phyloP scores from a whole-genome alignment of 2,888 invertebrate genomes.

The Cryptophagus acutangulus region DNA sequence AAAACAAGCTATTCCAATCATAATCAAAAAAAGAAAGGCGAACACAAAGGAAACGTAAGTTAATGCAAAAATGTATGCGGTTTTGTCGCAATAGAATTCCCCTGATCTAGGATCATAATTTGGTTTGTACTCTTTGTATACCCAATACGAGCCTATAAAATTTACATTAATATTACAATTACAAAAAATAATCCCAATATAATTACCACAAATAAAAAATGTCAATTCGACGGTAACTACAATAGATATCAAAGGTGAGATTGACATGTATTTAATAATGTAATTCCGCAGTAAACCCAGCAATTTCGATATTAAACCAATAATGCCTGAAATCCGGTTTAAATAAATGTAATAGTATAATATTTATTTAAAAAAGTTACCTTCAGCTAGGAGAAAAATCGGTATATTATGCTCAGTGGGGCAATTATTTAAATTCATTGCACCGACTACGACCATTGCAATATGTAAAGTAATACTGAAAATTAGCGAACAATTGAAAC shows the following conservation, averaged over 20 bases:
- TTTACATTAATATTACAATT: background rate
- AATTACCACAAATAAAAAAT: constrained; percentile 5
- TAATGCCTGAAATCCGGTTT: constrained; percentile 7
- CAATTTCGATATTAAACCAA: constrained; percentile 7
- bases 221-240: constrained; percentile 3
- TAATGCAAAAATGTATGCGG: constrained; percentile 4
- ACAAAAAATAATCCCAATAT: background rate
- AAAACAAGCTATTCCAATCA: background rate
- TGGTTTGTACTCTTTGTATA: constrained; percentile 5
- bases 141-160: constrained; percentile 4
- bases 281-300: constrained; percentile 3
- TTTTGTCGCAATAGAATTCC: constrained; percentile 4
- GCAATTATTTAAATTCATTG: constrained; percentile 4
- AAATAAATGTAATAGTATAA: background rate
- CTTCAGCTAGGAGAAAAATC: constrained; percentile 1
- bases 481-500: constrained; percentile 3
- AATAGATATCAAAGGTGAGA: background rate
- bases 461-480: constrained; percentile 2
- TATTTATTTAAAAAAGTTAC: background rate
- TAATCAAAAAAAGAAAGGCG: background rate
- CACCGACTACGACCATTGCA: constrained; percentile 4
- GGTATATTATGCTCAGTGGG: constrained; percentile 1
- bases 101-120: background rate
- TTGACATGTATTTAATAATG: background rate
- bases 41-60: constrained; percentile 1